These are phyloP conservation scores for Perca fluviatilis DNA, from an alignment of 2,113 vertebrate species.

Conservation along the genomic window DNA sequence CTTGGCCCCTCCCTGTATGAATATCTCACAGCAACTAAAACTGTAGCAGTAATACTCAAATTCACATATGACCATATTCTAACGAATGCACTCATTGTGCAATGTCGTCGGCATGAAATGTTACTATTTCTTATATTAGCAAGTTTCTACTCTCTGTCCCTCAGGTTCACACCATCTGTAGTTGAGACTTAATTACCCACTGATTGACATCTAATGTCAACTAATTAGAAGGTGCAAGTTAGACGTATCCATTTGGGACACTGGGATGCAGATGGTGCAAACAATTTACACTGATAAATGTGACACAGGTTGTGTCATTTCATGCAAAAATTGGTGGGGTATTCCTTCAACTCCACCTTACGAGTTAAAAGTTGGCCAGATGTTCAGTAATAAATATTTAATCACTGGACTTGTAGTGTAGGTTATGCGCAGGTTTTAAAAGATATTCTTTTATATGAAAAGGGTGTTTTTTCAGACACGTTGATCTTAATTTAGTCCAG, in stretches of 20 bases:
- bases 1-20: constrained; percentile 39
- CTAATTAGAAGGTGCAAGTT: constrained; percentile 43
- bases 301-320: background rate
- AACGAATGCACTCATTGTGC: background rate
- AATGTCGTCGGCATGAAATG: background rate
- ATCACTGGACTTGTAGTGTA: background rate
- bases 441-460: constrained; percentile 7
- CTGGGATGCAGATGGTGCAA: constrained; percentile 37
- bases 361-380: constrained; percentile 4
- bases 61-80: constrained; percentile 3
- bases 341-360: background rate
- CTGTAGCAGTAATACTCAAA: constrained; percentile 27
- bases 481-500: constrained; percentile 27
- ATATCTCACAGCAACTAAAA: constrained; percentile 33
- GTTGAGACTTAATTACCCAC: constrained; percentile 1
- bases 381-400: constrained; percentile 42
- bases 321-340: constrained; percentile 8
- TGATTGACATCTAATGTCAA: constrained; percentile 43
- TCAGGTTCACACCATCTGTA: constrained; percentile 30
- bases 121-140: constrained; percentile 28
- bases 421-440: background rate
- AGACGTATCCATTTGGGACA: constrained; percentile 9
- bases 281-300: constrained; percentile 32
- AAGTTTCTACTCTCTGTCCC: constrained; percentile 10
- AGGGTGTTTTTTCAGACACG: background rate